A percentile compares a stretch with the other conserved stretches of the same genome.
These are phyloP conservation scores for Clivina fossor DNA, from an alignment of 2,888 invertebrate genomes.

Conservation along the genomic window DNA sequence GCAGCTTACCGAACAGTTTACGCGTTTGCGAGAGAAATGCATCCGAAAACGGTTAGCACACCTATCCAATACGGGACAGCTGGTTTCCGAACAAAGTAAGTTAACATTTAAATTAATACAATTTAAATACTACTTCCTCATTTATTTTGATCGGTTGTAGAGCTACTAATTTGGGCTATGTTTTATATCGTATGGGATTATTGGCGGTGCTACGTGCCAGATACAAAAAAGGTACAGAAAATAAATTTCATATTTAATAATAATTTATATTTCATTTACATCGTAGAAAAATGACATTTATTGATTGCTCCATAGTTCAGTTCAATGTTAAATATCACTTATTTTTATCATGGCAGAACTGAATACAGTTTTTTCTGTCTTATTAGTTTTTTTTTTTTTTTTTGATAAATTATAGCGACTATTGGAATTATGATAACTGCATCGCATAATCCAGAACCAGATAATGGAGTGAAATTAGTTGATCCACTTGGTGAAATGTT, in stretches of 20 bases:
- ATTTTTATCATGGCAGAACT: too few species aligned
- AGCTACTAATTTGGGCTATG: slow-evolving; percentile 81
- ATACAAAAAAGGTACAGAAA: slow-evolving; percentile 69
- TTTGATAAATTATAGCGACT: slow-evolving; percentile 56
- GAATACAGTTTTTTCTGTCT: too few species aligned
- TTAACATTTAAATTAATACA: slow-evolving; percentile 35
- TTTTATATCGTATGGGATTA: slow-evolving; percentile 93
- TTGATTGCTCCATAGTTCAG: too few species aligned
- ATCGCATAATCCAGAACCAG: slow-evolving; percentile 94
- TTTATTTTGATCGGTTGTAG: slow-evolving; percentile 58
- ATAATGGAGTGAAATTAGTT: slow-evolving; percentile 95
- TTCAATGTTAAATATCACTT: too few species aligned
- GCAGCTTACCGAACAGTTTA: slow-evolving; percentile 62
- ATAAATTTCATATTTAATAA: slow-evolving; percentile 7
- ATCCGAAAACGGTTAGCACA: slow-evolving; percentile 67
- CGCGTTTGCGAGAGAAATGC: slow-evolving; percentile 78
- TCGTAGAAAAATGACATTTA: too few species aligned
- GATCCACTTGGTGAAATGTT: slow-evolving; percentile 98
- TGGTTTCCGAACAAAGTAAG: slow-evolving; percentile 81
- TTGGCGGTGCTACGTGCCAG: slow-evolving; percentile 87
- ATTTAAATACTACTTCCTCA: neutral
- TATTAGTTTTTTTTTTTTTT: too few species aligned
- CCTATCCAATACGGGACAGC: slow-evolving; percentile 82
- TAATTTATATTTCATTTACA: too few species aligned
- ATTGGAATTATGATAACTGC: slow-evolving; percentile 99